Base-by-base conservation (phyloP, 1,140 invertebrate genomes). In the Lepidurus packardi region DNA sequence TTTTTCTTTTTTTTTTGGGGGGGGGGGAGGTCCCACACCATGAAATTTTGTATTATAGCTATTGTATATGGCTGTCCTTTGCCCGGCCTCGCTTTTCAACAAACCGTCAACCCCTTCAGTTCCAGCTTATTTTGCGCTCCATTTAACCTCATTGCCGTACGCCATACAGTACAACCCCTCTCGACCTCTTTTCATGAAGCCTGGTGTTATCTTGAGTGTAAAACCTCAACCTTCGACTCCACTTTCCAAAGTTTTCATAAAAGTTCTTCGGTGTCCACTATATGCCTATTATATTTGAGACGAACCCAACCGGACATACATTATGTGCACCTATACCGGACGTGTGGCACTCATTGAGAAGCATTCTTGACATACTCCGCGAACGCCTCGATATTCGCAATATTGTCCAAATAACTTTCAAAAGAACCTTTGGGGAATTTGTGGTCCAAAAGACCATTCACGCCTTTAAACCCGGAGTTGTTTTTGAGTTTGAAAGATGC, bases 31-130 rank as follows among this genome's bases (percentile, higher is more conserved):
- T 1, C 16, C 53, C 53, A 7, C 13, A 21, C 9, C 53, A 65
- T 65, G 53, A 65, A 65, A 65, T 65, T 34, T 65, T 65, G 53
- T 65, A 65, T 65, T 65, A 34, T 34, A 65, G 13, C 53, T 65
- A 65, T 65, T 65, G 53, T 65, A 65, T 16, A 13, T 13, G 53
- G 16, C 53, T 65, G 21, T 65, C 53, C 53, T 16, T 65, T 65
- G 8, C 34, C 34, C 16, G 53, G 45, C 16, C 16, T 65, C n/a
- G 53, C 53, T 65, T 65, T 65, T 65, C 8, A 65, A 34, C 34
- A 34, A n/a, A 21, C 21, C 53, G 13, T 65, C 53, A 65, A 65
- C n/a, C 53, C 53, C 53, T 65, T 65, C 34, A 34, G 34, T 34
- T 34, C 21, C 53, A 65, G 53, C 53, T 16, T 65, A 65, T 65